A percentile compares a stretch with the other conserved stretches of the same genome.
Evolutionary conservation across 2,797 vertebrate species (phyloP).

Genomic region (Pteropus rufus): DNA sequence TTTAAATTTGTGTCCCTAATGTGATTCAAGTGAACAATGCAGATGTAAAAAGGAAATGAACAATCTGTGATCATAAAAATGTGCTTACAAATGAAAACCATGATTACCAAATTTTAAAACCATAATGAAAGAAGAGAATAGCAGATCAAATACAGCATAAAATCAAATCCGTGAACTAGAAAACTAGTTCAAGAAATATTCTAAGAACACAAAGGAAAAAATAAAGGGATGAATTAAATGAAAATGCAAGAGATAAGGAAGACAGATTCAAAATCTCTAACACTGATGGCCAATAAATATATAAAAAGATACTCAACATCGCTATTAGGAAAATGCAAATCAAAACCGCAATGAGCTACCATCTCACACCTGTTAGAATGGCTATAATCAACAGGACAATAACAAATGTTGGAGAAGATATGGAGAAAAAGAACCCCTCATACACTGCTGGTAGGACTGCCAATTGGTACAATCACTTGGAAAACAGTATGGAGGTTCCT

Average conservation of each 20-base stretch:
- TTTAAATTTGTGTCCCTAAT: background rate
- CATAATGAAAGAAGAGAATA: background rate
- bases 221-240: background rate
- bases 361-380: too few species aligned
- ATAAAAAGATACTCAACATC: too few species aligned
- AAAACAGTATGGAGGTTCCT: too few species aligned
- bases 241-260: background rate
- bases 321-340: too few species aligned
- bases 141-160: background rate
- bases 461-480: too few species aligned
- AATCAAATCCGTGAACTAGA: background rate
- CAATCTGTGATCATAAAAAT: background rate
- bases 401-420: too few species aligned
- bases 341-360: too few species aligned
- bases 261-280: background rate
- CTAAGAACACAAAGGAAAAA: background rate
- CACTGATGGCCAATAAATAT: too few species aligned
- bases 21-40: background rate
- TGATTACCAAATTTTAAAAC: background rate
- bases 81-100: slow-evolving; percentile 24
- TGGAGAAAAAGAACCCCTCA: too few species aligned
- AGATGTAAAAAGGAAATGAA: background rate
- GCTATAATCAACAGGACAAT: too few species aligned
- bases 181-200: background rate
- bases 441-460: too few species aligned